phyloP scores from a whole-genome alignment of 2,888 invertebrate species.

The Kryphioiulus occultus region DNA sequence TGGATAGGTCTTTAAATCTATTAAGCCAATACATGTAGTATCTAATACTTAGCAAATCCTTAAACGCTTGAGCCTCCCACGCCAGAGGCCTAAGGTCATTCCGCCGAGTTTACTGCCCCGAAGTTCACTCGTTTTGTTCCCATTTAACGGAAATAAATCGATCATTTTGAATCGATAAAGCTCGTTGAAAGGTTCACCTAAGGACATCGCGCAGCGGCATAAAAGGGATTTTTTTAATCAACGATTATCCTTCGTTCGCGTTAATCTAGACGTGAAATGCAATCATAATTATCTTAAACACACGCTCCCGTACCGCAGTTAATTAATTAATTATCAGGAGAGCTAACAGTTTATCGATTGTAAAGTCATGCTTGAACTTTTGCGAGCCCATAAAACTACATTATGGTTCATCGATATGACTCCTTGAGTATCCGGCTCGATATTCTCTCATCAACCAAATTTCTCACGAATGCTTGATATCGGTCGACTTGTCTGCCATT shows the following conservation, averaged over 20 bases:
- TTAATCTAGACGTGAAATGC: conserved; percentile 36
- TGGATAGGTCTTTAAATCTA: background rate
- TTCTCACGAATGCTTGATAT: background rate
- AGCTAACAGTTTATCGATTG: conserved; percentile 20
- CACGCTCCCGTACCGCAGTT: conserved; percentile 14
- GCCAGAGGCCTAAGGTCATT: background rate
- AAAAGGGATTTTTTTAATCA: background rate
- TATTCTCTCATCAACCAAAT: background rate
- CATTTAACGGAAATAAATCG: conserved; percentile 16
- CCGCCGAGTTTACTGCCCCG: conserved; percentile 32
- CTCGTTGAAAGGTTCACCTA: conserved; percentile 10
- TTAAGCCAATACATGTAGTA: too few species aligned
- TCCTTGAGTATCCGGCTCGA: background rate
- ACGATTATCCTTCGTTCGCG: background rate
- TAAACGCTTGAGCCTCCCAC: background rate
- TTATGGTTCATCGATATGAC: background rate
- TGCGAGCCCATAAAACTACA: background rate
- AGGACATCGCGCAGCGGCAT: background rate
- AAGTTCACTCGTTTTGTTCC: conserved; percentile 32
- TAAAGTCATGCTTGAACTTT: background rate
- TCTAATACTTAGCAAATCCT: background rate
- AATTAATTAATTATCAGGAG: background rate
- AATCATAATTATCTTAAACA: conserved; percentile 11
- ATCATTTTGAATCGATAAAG: conserved; percentile 12
- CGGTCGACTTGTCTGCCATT: background rate